Evolutionary conservation across 2,113 vertebrate genomes (phyloP).

Genomic region (Physeter macrocephalus): DNA sequence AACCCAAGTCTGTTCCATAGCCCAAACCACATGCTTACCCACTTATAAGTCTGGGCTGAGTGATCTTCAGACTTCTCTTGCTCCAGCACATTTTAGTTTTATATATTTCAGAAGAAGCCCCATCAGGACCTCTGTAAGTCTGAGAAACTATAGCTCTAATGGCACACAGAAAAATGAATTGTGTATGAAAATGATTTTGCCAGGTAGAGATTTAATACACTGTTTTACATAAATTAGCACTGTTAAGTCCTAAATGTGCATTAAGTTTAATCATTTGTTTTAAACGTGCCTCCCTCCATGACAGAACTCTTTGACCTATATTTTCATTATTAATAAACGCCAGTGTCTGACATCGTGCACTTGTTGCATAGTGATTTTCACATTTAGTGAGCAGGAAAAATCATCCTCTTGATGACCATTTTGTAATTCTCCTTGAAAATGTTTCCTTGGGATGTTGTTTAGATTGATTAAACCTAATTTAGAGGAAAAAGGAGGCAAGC

Average conservation of each 20-base stretch:
- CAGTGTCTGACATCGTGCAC: slow-evolving; percentile 20
- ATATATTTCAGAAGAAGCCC: not conserved
- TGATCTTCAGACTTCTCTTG: not conserved
- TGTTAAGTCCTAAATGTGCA: slow-evolving; percentile 42
- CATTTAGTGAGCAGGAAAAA: slow-evolving; percentile 44
- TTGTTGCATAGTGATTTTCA: slow-evolving; percentile 69
- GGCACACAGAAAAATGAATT: slow-evolving; percentile 4
- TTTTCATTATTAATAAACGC: slow-evolving; percentile 54
- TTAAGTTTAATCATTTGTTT: slow-evolving; percentile 51
- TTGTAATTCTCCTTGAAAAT: slow-evolving; percentile 64
- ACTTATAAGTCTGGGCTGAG: not conserved
- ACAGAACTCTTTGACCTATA: slow-evolving; percentile 19
- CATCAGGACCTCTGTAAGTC: not conserved
- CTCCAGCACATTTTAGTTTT: not conserved
- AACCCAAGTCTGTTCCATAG: not conserved
- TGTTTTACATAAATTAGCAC: slow-evolving; percentile 46
- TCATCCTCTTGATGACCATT: slow-evolving; percentile 59
- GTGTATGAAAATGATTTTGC: slow-evolving; percentile 22
- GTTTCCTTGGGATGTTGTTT: slow-evolving; percentile 61
- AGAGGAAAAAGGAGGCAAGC: slow-evolving; percentile 30
- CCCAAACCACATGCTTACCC: not conserved
- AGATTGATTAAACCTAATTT: slow-evolving; percentile 66
- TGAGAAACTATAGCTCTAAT: not conserved
- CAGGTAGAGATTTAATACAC: slow-evolving; percentile 27
- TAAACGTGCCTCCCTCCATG: not conserved